Conservation (phyloP, 1,140 invertebrate species). For the Potamilus streckersoni region DNA sequence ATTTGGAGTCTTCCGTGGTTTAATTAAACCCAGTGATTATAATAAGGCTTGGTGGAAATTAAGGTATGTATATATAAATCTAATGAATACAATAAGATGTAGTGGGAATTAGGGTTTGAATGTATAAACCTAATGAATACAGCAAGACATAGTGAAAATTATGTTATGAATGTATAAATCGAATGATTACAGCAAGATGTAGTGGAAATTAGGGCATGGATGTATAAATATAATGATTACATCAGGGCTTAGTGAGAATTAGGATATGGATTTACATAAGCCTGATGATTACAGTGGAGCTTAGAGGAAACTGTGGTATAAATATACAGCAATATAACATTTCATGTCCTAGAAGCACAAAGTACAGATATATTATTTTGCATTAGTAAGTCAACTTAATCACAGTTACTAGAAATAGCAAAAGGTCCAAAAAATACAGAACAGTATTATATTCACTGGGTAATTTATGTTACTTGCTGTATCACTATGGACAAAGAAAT, state of each 20-base stretch:
- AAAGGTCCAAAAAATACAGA: no score
- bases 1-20: conserved; percentile 18
- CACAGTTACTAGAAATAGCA: no score
- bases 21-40: conserved; percentile 1
- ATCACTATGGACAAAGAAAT: no score
- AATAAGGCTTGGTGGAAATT: conserved; percentile 30
- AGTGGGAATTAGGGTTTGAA: conserved; percentile 17
- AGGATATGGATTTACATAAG: not conserved
- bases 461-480: no score
- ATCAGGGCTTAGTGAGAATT: not conserved
- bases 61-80: conserved; percentile 2
- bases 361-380: no score
- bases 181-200: not conserved
- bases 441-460: no score
- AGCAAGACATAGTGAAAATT: conserved; percentile 10
- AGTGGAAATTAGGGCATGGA: conserved; percentile 15
- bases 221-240: not conserved
- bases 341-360: no score
- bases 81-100: not conserved
- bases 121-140: not conserved
- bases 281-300: not conserved
- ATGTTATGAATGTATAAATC: not conserved
- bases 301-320: not conserved
- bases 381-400: no score
- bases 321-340: conserved; percentile 40